Evolutionary conservation across 2,113 vertebrate genomes (phyloP).

Genomic region (Pelodiscus sinensis): DNA sequence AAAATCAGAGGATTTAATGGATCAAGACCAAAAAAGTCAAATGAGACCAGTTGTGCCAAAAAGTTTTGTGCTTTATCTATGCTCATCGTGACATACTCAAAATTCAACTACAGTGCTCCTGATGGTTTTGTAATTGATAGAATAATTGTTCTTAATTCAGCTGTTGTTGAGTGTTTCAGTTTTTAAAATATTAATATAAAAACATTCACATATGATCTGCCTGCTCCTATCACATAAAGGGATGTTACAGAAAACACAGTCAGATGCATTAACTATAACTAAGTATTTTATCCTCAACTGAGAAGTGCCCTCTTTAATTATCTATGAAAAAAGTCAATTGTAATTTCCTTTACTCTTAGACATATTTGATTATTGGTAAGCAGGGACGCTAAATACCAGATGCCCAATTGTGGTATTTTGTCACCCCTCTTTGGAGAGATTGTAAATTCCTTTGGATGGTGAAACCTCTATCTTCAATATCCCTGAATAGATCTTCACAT

Average conservation of each 20-base stretch:
- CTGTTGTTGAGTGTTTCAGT: conserved; percentile 14
- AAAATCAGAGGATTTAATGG: conserved; percentile 42
- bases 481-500: rapidly evolving
- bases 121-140: conserved; percentile 34
- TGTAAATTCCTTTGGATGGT: neutral
- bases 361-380: neutral
- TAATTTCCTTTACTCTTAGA: conserved; percentile 30
- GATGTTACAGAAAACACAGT: conserved; percentile 28
- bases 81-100: conserved; percentile 8
- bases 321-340: conserved; percentile 29
- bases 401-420: neutral
- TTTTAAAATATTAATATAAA: conserved; percentile 10
- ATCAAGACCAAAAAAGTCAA: conserved; percentile 66
- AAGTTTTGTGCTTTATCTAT: conserved; percentile 30
- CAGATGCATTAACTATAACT: conserved; percentile 3
- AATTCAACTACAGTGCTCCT: conserved; percentile 13
- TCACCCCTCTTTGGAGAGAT: neutral
- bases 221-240: neutral
- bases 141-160: conserved; percentile 35
- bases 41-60: conserved; percentile 48
- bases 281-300: conserved; percentile 24
- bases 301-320: conserved; percentile 28
- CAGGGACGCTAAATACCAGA: conserved; percentile 42
- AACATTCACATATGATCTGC: neutral
- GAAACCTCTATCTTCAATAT: neutral